Evolutionary conservation across 2,113 vertebrate species (phyloP).

Genomic region (Atlantisia rogersi): DNA sequence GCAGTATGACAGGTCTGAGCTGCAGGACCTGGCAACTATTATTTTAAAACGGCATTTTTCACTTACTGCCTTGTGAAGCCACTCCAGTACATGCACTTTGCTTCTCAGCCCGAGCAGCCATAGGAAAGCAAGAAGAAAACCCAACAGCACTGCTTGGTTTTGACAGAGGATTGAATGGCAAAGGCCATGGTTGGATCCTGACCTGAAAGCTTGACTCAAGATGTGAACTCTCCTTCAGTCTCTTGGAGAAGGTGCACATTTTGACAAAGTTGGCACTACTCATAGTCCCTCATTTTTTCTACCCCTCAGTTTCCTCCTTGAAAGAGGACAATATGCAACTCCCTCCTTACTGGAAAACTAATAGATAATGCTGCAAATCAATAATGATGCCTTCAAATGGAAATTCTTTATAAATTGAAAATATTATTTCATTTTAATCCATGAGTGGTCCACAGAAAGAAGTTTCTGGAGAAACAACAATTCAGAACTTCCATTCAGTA

Average conservation of each 20-base stretch:
- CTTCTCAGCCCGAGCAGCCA: not conserved
- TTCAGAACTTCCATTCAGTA: not conserved
- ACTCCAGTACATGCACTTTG: not conserved
- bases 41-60: slow-evolving; percentile 43
- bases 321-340: not conserved
- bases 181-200: not conserved
- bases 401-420: not conserved
- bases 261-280: not conserved
- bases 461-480: not conserved
- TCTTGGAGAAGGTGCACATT: not conserved
- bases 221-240: not conserved
- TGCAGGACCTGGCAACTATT: not conserved
- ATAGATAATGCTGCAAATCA: not conserved
- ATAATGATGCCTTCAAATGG: not conserved
- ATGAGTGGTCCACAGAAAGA: not conserved
- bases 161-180: not conserved
- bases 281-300: not conserved
- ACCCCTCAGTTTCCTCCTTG: not conserved
- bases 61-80: slow-evolving; percentile 14
- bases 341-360: not conserved
- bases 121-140: not conserved
- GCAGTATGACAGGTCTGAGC: not conserved
- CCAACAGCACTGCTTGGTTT: not conserved
- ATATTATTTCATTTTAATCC: not conserved
- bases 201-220: not conserved